These are phyloP conservation scores for Cliona cf. orientalis DNA, from an alignment of 37 sponge, comb jelly and placozoan genomes.

Conservation along the genomic window DNA sequence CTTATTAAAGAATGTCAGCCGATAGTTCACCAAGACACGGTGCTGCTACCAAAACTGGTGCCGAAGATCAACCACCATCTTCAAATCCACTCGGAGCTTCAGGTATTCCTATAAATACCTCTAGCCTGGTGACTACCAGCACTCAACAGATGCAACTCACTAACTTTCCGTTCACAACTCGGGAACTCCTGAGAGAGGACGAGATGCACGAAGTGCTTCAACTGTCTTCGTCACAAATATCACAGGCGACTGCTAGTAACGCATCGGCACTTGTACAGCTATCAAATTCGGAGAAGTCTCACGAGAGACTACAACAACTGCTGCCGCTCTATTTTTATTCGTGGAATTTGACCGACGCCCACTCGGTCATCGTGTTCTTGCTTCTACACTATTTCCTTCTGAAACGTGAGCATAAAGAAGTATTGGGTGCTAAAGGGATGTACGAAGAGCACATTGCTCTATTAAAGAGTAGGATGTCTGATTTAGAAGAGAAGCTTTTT, in stretches of 20 bases:
- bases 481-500: slow-evolving; percentile 5
- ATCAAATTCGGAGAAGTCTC: slow-evolving; percentile 4
- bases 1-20: no score
- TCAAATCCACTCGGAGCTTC: no score
- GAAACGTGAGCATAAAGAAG: slow-evolving; percentile 15
- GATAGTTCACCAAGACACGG: no score
- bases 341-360: neutral
- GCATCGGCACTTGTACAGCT: neutral
- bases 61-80: no score
- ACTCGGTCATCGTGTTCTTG: slow-evolving; percentile 14
- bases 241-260: neutral
- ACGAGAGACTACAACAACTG: slow-evolving; percentile 9
- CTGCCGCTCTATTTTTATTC: slow-evolving; percentile 35
- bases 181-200: neutral
- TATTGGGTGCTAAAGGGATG: neutral
- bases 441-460: slow-evolving; percentile 33
- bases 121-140: no score
- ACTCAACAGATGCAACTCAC: no score
- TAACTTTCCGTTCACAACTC: no score
- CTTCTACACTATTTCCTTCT: slow-evolving; percentile 37
- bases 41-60: no score
- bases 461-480: slow-evolving; percentile 10
- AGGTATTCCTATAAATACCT: no score
- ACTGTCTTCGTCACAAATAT: neutral
- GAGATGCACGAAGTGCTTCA: neutral